phyloP scores from a whole-genome alignment of 1,140 invertebrate genomes.

The Pseudomyrmex dendroicus region DNA sequence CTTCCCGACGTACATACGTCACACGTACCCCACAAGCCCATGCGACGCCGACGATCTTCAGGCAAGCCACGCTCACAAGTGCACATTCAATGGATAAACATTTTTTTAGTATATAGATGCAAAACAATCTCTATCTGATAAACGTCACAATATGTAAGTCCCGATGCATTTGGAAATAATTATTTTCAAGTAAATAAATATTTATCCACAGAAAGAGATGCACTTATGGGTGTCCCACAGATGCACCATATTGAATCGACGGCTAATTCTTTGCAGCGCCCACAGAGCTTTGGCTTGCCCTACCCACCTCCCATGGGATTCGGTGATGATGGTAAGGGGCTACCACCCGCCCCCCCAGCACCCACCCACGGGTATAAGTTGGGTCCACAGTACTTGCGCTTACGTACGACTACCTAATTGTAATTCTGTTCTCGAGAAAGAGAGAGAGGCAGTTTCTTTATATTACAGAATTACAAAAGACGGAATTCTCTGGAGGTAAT shows the following conservation, averaged over 20 bases:
- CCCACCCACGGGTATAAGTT: conserved; percentile 84
- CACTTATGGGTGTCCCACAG: conserved; percentile 73
- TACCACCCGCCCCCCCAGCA: conserved; percentile 84
- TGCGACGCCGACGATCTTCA: conserved; percentile 67
- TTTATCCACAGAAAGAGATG: conserved; percentile 68
- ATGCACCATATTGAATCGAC: conserved; percentile 77
- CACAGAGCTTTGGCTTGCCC: conserved; percentile 82
- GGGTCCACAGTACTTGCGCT: conserved; percentile 85
- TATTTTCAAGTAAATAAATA: not conserved
- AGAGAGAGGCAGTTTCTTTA: conserved; percentile 71
- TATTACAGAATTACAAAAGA: conserved; percentile 2
- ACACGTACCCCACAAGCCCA: conserved; percentile 63
- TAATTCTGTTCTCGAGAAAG: conserved; percentile 54
- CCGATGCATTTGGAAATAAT: not conserved
- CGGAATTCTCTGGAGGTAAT: not conserved
- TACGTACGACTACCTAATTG: conserved; percentile 79
- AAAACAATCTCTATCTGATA: no score
- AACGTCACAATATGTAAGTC: not conserved
- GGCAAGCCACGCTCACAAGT: conserved; percentile 68
- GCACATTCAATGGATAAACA: conserved; percentile 61
- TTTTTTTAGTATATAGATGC: not conserved
- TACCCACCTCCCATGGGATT: conserved; percentile 84
- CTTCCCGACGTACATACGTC: conserved; percentile 67
- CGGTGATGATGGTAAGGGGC: conserved; percentile 82
- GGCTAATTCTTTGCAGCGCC: conserved; percentile 77